Evolutionary conservation across 2,888 invertebrate genomes (phyloP), one percentile per base, ranked within the genome.

Genomic region (Doris montereyensis): DNA sequence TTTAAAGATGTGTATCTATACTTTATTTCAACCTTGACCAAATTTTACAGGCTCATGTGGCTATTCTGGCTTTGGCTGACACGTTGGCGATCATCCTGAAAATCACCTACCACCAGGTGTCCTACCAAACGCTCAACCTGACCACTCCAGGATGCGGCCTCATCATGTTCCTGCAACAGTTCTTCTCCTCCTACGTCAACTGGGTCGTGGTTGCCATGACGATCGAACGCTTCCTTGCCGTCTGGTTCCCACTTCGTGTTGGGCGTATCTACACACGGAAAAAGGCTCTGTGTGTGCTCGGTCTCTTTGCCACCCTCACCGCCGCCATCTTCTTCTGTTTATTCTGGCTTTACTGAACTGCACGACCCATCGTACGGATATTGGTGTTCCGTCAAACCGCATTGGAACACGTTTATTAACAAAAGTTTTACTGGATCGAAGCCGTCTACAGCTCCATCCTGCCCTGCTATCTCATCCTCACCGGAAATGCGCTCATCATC

Each of bases 151-250:
- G 84, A 0, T 88, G 88, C 65, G 82, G 85, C 77, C 8, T 86
- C 10, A 82, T 87, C 60, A 84, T 84, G 60, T 85, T 87, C 76
- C 28, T 85, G 10, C 85, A 85, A n/a, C 86, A 87, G 65, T 85
- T 86, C 65, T 83, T 86, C 10, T 83, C 85, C 75, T 82, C 82
- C 78, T 87, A 85, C 76, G 83, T 88, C 34, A 88, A 87, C 80
- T 89, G 89, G 89, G 84, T 88, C 17, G 82, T 89, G 13, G 89
- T 89, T 21, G 85, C 85, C 32, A 87, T 89, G 86, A 88, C 89
- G 5, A 65, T 85, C 2, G 89, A 89, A 77, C 84, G 89, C 0
- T 86, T 87, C 73, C 79, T 88, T 10, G 89, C 89, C 21, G 87
- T 89, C n/a, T 86, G 85, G 85, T 86, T 87, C 57, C 89, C 89